A percentile compares a stretch with the other conserved stretches of the same genome.
Evolutionary conservation across 2,888 invertebrate genomes (phyloP).

Genomic region (Euphydryas editha): DNA sequence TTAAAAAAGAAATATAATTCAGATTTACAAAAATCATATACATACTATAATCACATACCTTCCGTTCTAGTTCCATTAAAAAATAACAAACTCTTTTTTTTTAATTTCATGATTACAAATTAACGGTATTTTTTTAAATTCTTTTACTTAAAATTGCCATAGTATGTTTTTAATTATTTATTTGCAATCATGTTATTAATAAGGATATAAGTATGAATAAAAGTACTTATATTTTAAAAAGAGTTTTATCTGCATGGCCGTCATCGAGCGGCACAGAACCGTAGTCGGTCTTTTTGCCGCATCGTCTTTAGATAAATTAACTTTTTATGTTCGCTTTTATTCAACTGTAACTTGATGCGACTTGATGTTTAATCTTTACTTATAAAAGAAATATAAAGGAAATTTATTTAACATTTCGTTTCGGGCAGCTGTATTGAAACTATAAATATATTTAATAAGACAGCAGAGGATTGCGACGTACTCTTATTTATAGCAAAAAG

Average conservation of each 20-base stretch:
- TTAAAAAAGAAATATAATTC: no score
- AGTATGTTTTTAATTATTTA: no score
- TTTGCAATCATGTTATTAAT: no score
- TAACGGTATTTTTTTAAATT: no score
- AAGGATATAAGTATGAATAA: no score
- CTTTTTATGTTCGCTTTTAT: conserved; percentile 23
- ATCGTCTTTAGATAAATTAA: conserved; percentile 27
- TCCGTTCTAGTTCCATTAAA: no score
- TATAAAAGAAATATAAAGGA: conserved; percentile 5
- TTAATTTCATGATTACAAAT: no score
- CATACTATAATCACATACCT: no score
- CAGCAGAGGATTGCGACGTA: background rate
- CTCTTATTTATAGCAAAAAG: background rate
- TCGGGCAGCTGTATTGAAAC: background rate
- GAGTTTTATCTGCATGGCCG: conserved; percentile 69
- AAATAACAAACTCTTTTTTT: no score
- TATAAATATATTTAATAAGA: background rate
- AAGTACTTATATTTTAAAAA: background rate
- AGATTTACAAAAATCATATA: no score
- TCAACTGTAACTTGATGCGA: conserved; percentile 20
- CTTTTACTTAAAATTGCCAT: no score
- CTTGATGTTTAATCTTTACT: conserved; percentile 10
- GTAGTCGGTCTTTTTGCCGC: conserved; percentile 35
- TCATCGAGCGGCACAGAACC: conserved; percentile 62
- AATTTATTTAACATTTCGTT: background rate